Evolutionary conservation across 2,797 vertebrate genomes (phyloP), one percentile per base, ranked within the genome.

Genomic region (Phataginus tetradactyla): DNA sequence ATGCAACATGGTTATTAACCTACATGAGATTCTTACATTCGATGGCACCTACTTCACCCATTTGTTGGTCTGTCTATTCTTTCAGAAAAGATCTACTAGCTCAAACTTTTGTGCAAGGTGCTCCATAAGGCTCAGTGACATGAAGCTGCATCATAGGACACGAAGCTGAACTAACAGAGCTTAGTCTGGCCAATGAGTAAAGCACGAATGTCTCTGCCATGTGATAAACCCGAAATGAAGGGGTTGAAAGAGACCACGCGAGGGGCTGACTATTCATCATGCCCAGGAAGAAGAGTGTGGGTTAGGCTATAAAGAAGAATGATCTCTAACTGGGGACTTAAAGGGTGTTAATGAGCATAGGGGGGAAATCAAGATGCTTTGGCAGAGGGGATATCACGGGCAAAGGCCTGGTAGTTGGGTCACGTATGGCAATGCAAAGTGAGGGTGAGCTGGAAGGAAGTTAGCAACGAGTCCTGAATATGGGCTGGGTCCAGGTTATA

Each of bases 81-180:
- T 81, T 93, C 57, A 92, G 55, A 83, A 86, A 92, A 90, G 27
- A 78, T 39, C 25, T 64, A 51, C 49, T 80, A 72, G n/a, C 32
- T 59, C 13, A 27, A 69, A 85, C 23, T n/a, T 78, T 42, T 55
- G 25, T 32, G 8, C 29, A 53, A 90, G 14, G 5, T 20, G 39
- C 15, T 20, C 51, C 1, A 34, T 7, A 64, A 78, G 34, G 63
- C 45, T 49, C 11, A 0, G 39, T 12, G 39, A 51, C 21, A 23
- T 0, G 34, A 78, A 71, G 49, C 27, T 83, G 4, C 14, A 3
- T 5, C 53, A 69, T 11, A 45, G 45, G 45, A 45, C 11, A 45
- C 2, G 11, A 45, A 49, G n/a, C 39, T 75, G 21, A 25, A 42
- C 14, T 32, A 37, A 20, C 0, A 12, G n/a, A 51, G 3, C 15